Evolutionary conservation across 2,113 vertebrate genomes (phyloP).

Genomic region (Thunnus thynnus): DNA sequence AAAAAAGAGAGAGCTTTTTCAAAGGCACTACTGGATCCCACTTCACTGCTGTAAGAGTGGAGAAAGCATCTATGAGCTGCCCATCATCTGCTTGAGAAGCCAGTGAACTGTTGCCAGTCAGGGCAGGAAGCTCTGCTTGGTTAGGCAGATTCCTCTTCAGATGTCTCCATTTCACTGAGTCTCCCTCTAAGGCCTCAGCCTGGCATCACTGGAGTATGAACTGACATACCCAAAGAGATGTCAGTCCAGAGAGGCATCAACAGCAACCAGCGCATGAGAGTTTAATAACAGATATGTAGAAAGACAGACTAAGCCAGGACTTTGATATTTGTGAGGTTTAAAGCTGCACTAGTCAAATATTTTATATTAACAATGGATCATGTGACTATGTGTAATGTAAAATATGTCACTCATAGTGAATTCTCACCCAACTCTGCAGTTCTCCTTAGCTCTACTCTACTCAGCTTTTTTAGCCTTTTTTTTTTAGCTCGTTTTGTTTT

Average conservation of each 20-base stretch:
- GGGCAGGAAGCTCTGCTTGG: constrained; percentile 9
- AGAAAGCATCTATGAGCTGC: constrained; percentile 30
- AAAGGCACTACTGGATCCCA: constrained; percentile 7
- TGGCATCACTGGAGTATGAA: constrained; percentile 1
- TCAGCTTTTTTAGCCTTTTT: too few species aligned
- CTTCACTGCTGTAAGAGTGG: constrained; percentile 18
- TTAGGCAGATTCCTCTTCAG: constrained; percentile 10
- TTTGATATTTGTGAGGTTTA: not conserved
- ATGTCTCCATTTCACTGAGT: constrained; percentile 14
- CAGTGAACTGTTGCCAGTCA: constrained; percentile 33
- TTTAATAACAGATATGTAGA: not conserved
- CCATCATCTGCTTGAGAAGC: constrained; percentile 42
- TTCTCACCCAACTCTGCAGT: too few species aligned
- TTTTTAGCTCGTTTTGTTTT: too few species aligned
- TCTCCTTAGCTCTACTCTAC: too few species aligned
- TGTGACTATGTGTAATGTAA: not conserved
- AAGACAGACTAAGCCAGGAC: not conserved
- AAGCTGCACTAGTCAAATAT: not conserved
- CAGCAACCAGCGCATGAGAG: not conserved
- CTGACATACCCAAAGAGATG: constrained; percentile 2
- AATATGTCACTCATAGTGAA: too few species aligned
- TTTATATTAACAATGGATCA: not conserved
- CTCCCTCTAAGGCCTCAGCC: constrained; percentile 9
- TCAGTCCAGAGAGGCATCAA: not conserved
- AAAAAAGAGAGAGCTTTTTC: constrained; percentile 1